Percentiles rank a stretch among this genome's conserved stretches.
Evolutionary conservation across 2,113 vertebrate species (phyloP).

Genomic region (Macheiramphus alcinus): DNA sequence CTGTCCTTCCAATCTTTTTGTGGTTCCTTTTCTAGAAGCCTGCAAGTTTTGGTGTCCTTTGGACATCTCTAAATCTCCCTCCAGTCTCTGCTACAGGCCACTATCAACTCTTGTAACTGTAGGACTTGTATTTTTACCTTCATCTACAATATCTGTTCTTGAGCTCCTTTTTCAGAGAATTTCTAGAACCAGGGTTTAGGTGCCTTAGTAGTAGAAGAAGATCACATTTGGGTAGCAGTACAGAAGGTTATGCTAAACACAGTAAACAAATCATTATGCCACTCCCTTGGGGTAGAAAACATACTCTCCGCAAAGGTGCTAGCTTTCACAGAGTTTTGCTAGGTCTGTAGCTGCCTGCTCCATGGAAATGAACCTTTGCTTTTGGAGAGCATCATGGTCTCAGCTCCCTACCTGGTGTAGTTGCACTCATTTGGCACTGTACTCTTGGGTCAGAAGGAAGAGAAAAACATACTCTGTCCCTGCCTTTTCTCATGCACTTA

Average conservation of each 20-base stretch:
- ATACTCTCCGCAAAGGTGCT: accelerated
- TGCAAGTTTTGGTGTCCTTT: not conserved
- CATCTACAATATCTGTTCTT: not conserved
- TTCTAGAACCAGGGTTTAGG: not conserved
- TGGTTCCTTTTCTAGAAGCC: not conserved
- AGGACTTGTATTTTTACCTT: not conserved
- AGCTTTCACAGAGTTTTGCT: not conserved
- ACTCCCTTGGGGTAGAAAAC: not conserved
- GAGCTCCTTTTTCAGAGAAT: not conserved
- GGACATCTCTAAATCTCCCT: not conserved
- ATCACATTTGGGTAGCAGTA: not conserved
- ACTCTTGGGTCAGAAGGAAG: not conserved
- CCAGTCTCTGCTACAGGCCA: not conserved
- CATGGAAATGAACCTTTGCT: not conserved
- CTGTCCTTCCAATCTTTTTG: not conserved
- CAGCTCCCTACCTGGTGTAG: not conserved
- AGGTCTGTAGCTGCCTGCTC: not conserved
- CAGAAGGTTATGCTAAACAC: not conserved
- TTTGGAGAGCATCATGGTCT: not conserved
- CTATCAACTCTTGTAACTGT: not conserved
- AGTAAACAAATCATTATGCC: not conserved
- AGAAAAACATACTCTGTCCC: not conserved
- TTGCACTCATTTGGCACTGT: not conserved
- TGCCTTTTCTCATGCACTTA: not conserved
- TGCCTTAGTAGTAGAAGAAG: not conserved